Base-by-base conservation (phyloP, 2,113 vertebrate species). In the Meleagris gallopavo region DNA sequence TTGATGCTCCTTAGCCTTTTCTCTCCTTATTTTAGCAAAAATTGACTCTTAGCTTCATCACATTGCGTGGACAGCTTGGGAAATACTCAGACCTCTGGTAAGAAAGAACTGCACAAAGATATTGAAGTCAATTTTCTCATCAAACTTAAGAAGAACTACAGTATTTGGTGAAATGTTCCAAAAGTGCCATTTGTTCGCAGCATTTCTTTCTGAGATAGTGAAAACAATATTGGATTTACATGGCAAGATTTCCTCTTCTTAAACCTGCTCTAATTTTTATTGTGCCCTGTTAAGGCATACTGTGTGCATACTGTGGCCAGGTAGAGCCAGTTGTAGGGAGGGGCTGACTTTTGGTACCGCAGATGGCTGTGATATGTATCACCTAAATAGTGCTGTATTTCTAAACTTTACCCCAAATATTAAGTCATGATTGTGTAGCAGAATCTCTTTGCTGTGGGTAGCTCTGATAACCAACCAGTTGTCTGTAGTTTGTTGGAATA, bases 281-380 rank as follows among this genome's bases (percentile, higher is more conserved):
- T 4, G 5, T 64, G 12, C 11, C 6, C 1, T 45, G 0, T 55
- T 88, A 50, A 22, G 19, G 4, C 7, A 0, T 52, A 27, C 17
- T 9, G 29, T 80, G 7, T 43, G 2, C 43, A 2, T 29, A 11
- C 8, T 62, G 24, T 48, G 38, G 11, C 34, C 13, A 46, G 7
- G 1, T 4, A 6, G 34, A 15, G 10, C n/a, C 30, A 34, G 10
- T 21, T 55, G 24, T 8, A 27, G 20, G 52, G 52, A 27, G 7
- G 7, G 10, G 52, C 9, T 36, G 13, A 70, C 34, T 54, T 46
- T 52, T 74, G 45, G 10, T 19, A 4, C 40, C 86, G 60, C 4
- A n/a, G 1, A 0, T 60, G 18, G n/a, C 32, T 0, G 0, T 52
- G 25, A 8, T 38, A 13, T 7, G 3, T n/a, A 22, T 15, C 32